Evolutionary conservation across 2,888 invertebrate species (phyloP).

Genomic region (Aphodius sticticus): DNA sequence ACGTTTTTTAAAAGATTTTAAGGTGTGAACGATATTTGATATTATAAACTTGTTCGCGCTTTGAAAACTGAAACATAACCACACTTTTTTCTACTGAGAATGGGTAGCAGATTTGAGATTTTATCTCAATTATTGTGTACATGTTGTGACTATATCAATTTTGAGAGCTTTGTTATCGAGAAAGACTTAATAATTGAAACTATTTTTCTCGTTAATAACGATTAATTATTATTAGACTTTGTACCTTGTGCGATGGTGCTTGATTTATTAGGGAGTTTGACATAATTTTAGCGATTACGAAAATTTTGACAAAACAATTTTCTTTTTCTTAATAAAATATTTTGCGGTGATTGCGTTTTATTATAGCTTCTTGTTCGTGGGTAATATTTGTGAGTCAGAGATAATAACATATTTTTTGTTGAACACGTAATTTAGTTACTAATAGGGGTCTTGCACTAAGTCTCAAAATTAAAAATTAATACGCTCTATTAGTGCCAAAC

Average conservation of each 20-base stretch:
- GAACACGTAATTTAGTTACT: too few relatives aligned
- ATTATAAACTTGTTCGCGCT: slow-evolving; percentile 29
- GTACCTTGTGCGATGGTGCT: not conserved
- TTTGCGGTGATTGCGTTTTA: not conserved
- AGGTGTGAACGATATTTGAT: slow-evolving; percentile 28
- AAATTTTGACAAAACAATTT: not conserved
- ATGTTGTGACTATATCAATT: not conserved
- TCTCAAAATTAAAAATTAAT: too few relatives aligned
- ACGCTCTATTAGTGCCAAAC: too few relatives aligned
- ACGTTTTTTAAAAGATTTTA: slow-evolving; percentile 18
- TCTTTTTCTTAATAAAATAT: not conserved
- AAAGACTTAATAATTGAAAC: not conserved
- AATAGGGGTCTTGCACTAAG: too few relatives aligned
- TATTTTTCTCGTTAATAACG: not conserved
- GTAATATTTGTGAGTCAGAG: too few relatives aligned
- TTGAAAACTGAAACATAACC: slow-evolving; percentile 16
- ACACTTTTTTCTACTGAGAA: not conserved
- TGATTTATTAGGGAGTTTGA: not conserved
- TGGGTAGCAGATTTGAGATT: not conserved
- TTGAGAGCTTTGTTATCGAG: not conserved
- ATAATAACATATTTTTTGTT: too few relatives aligned
- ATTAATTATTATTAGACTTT: not conserved
- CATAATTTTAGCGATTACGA: not conserved
- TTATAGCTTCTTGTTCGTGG: too few relatives aligned
- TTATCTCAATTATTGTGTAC: not conserved